Conservation (phyloP, 2,113 vertebrate species). For the Pycnonotus jocosus region DNA sequence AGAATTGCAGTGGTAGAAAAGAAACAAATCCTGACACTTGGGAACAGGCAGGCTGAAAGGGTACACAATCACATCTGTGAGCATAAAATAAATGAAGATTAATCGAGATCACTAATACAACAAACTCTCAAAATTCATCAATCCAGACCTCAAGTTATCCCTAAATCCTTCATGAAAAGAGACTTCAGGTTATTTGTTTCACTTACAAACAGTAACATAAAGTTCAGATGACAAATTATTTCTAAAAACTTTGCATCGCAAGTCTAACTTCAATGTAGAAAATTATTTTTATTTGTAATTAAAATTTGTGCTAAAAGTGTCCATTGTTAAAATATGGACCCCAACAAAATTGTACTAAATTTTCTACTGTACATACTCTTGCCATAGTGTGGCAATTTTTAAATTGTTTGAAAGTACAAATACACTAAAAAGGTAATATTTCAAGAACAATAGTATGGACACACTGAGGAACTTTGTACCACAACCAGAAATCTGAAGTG, state of each 20-base stretch:
- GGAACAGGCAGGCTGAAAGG: not conserved
- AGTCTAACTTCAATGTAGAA: not conserved
- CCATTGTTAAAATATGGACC: not conserved
- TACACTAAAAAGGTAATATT: not conserved
- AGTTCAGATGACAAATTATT: not conserved
- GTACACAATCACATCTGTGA: not conserved
- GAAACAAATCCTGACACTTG: not conserved
- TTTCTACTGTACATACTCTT: not conserved
- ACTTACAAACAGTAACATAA: not conserved
- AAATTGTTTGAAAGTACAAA: not conserved
- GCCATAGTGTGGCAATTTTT: not conserved
- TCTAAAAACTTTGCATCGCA: not conserved
- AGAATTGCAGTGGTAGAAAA: not conserved
- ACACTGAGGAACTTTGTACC: not conserved
- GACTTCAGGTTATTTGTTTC: not conserved
- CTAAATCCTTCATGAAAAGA: not conserved
- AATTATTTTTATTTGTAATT: not conserved
- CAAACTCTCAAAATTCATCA: not conserved
- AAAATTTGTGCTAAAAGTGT: not conserved
- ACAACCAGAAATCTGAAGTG: not conserved
- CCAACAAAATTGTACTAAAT: not conserved
- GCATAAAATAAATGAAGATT: not conserved
- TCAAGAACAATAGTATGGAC: not conserved
- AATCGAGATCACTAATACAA: not conserved
- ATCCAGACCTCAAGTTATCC: not conserved